Conservation (phyloP, 2,113 vertebrate species). For the Leptobrachium ailaonicum region DNA sequence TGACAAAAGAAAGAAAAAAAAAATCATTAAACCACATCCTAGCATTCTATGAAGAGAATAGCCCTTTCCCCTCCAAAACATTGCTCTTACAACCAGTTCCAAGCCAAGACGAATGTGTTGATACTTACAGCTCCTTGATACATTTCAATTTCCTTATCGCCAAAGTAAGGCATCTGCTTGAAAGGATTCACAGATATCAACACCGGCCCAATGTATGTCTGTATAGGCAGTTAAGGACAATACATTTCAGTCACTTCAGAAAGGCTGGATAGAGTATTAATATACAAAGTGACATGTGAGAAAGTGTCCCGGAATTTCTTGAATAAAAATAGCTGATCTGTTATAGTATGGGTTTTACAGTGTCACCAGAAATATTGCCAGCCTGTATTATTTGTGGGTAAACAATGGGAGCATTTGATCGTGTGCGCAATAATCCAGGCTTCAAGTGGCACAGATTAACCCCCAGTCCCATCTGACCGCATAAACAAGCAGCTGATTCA, state of each 20-base stretch:
- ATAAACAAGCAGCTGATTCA: constrained; percentile 55
- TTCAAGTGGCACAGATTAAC: constrained; percentile 50
- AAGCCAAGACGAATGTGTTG: neutral
- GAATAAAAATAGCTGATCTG: no score
- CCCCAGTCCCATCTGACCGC: constrained; percentile 42
- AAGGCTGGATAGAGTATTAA: neutral
- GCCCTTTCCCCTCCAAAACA: no score
- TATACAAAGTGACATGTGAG: no score
- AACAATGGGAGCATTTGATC: constrained; percentile 55
- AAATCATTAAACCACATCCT: no score
- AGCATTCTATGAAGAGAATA: no score
- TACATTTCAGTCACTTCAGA: neutral
- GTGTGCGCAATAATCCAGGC: constrained; percentile 45
- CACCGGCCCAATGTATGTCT: constrained; percentile 97
- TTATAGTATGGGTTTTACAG: no score
- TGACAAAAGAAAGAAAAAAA: no score
- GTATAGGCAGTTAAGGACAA: constrained; percentile 73
- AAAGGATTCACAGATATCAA: constrained; percentile 97
- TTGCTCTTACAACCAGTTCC: no score
- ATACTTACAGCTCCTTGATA: constrained; percentile 97
- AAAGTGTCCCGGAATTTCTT: no score
- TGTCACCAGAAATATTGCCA: constrained; percentile 26
- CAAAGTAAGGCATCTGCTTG: constrained; percentile 98
- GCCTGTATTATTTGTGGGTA: constrained; percentile 48
- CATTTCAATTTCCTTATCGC: constrained; percentile 96